phyloP scores from a whole-genome alignment of 2,888 invertebrate species.

The Heliconius charithonia region DNA sequence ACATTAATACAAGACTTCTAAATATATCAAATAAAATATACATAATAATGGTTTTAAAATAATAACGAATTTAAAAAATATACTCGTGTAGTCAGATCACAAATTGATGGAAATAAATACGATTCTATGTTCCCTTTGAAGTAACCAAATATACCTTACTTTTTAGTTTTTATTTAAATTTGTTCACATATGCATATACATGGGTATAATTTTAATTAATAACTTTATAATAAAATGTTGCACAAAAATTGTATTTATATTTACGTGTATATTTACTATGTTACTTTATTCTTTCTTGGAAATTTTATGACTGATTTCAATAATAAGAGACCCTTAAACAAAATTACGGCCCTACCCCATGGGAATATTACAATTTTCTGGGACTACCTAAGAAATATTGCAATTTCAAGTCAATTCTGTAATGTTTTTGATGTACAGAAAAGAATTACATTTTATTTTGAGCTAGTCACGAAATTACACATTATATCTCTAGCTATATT shows the following conservation, averaged over 20 bases:
- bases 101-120: too few relatives aligned
- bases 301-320: conserved; percentile 1
- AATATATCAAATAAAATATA: too few relatives aligned
- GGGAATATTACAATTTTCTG: conserved; percentile 11
- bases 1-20: too few relatives aligned
- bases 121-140: too few relatives aligned
- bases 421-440: background rate
- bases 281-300: background rate
- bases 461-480: background rate
- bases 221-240: background rate
- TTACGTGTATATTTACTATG: background rate
- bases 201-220: too few relatives aligned
- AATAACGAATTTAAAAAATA: too few relatives aligned
- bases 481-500: too few relatives aligned
- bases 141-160: too few relatives aligned
- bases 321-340: background rate
- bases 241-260: background rate
- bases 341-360: background rate
- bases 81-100: too few relatives aligned
- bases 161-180: too few relatives aligned
- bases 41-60: too few relatives aligned
- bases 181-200: too few relatives aligned
- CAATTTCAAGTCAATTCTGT: background rate
- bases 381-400: background rate
- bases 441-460: background rate